phyloP scores from a whole-genome alignment of 2,113 vertebrate species.

The Danionella cerebrum region DNA sequence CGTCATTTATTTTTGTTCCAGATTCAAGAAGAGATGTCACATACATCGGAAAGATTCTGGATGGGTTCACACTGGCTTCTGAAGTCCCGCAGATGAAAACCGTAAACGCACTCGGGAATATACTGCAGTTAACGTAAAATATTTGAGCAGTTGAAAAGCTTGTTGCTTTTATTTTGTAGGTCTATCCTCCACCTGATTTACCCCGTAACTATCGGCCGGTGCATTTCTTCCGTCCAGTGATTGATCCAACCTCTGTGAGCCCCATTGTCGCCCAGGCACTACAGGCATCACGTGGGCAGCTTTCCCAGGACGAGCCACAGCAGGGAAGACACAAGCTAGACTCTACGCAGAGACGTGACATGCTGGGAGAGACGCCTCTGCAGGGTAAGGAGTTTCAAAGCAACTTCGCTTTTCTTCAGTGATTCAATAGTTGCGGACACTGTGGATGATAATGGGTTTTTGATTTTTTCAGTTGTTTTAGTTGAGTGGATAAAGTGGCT shows the following conservation, averaged over 20 bases:
- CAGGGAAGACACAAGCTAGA: constrained; percentile 73
- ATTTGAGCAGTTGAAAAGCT: neutral
- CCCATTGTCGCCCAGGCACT: constrained; percentile 59
- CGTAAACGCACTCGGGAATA: constrained; percentile 57
- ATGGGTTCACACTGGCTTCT: constrained; percentile 71
- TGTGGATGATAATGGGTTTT: too few relatives aligned
- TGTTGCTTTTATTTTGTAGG: constrained; percentile 46
- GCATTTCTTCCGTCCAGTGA: constrained; percentile 72
- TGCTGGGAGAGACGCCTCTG: constrained; percentile 72
- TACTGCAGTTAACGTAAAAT: neutral
- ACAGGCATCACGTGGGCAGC: constrained; percentile 67
- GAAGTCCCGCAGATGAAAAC: constrained; percentile 52
- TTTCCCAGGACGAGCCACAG: constrained; percentile 37
- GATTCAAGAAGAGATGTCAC: constrained; percentile 62
- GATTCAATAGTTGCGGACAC: too few relatives aligned
- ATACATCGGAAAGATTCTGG: constrained; percentile 72
- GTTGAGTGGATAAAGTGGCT: too few relatives aligned
- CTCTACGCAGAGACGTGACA: constrained; percentile 70
- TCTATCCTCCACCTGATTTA: constrained; percentile 76
- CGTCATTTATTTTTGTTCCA: constrained; percentile 30
- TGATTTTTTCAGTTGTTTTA: too few relatives aligned
- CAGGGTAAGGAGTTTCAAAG: constrained; percentile 58
- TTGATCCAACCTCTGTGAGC: constrained; percentile 58
- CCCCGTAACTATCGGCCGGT: constrained; percentile 78
- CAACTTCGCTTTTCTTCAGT: too few relatives aligned